These are phyloP conservation scores for Epizoanthus rinbou DNA, from an alignment of 92 coral and sea anemone species.

Conservation along the genomic window DNA sequence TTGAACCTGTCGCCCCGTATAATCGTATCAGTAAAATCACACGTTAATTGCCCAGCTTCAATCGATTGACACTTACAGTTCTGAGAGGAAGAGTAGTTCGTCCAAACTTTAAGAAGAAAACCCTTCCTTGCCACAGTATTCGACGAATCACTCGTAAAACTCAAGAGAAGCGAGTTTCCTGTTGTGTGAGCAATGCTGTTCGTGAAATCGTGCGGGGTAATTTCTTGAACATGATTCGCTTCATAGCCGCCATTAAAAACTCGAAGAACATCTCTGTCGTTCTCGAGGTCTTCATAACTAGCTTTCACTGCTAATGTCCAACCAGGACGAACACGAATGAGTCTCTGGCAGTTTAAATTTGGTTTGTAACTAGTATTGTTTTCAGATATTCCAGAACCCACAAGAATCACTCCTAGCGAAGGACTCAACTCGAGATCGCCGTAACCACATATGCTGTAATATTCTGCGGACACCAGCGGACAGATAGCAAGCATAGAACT, in stretches of 20 bases:
- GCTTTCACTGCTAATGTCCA: constrained; percentile 38
- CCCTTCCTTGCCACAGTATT: neutral
- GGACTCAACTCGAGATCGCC: constrained; percentile 17
- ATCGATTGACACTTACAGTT: constrained; percentile 29
- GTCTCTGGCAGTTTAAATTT: constrained; percentile 24
- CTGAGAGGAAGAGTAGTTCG: constrained; percentile 28
- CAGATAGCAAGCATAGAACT: neutral
- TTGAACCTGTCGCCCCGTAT: constrained; percentile 23
- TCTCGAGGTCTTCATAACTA: constrained; percentile 15
- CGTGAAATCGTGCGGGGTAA: constrained; percentile 9
- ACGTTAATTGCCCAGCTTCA: constrained; percentile 21
- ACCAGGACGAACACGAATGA: constrained; percentile 25
- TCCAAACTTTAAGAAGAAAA: constrained; percentile 32
- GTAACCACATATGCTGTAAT: constrained; percentile 34
- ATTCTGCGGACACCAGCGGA: neutral
- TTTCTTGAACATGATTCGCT: constrained; percentile 35
- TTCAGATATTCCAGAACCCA: constrained; percentile 28
- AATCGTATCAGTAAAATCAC: neutral
- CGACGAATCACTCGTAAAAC: constrained; percentile 21
- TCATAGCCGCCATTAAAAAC: constrained; percentile 36
- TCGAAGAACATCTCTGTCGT: neutral
- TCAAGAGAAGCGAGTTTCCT: constrained; percentile 24
- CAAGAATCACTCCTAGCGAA: constrained; percentile 28
- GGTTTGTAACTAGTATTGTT: constrained; percentile 35
- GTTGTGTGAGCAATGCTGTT: neutral